Conservation (phyloP, 2,888 invertebrate species). For the Chirona hameri region DNA sequence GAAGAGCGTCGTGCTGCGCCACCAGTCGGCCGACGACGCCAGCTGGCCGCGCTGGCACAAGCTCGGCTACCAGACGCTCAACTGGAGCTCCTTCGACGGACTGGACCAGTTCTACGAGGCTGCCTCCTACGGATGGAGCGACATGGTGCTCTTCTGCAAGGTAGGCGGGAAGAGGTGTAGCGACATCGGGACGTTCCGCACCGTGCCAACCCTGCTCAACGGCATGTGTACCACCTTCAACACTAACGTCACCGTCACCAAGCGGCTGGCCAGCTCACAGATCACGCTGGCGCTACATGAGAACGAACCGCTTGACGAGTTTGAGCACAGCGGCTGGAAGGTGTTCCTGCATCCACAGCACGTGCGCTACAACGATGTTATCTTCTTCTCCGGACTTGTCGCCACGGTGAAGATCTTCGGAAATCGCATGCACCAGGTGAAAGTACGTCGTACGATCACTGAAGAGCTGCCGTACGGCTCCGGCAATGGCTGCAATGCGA, state of each 20-base stretch:
- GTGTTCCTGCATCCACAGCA: not conserved
- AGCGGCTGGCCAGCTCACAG: not conserved
- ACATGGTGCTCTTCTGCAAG: not conserved
- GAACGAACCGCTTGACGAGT: not conserved
- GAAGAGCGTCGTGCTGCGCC: not conserved
- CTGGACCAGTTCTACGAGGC: not conserved
- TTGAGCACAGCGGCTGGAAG: not conserved
- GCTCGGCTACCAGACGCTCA: not conserved
- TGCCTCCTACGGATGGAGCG: not conserved
- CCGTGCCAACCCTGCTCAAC: not conserved
- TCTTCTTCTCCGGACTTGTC: not conserved
- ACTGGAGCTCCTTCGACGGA: not conserved
- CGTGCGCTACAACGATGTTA: not conserved
- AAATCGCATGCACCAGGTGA: not conserved
- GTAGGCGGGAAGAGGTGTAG: not conserved
- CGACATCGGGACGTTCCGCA: not conserved
- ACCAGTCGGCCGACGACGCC: not conserved
- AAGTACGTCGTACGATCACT: not conserved
- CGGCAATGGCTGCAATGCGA: not conserved
- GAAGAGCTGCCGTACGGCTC: not conserved
- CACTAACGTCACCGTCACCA: not conserved
- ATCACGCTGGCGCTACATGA: not conserved
- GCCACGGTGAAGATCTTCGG: not conserved
- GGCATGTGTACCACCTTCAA: conserved; percentile 6
- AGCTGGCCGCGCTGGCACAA: not conserved